Conservation (phyloP, 2,113 vertebrate species). For the Eretmochelys imbricata region DNA sequence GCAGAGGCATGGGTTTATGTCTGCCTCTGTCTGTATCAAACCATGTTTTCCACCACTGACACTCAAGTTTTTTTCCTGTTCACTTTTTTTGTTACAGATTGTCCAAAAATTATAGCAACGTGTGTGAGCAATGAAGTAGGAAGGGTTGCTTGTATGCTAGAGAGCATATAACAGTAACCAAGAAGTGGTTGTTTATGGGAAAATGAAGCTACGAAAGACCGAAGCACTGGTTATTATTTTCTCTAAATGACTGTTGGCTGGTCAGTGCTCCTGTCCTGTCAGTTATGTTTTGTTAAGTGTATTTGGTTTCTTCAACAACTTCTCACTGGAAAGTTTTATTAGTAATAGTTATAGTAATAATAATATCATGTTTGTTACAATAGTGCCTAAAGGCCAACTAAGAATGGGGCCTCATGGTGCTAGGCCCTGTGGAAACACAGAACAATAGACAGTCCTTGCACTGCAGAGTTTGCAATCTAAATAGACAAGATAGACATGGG, state of each 20-base stretch:
- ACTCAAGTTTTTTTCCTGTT: not conserved
- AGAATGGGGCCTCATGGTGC: too few relatives aligned
- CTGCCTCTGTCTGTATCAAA: not conserved
- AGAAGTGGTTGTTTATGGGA: not conserved
- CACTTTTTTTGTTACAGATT: not conserved
- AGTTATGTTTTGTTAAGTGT: not conserved
- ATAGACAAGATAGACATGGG: too few relatives aligned
- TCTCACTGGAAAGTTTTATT: too few relatives aligned
- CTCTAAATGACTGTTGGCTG: not conserved
- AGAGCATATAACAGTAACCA: slow-evolving; percentile 35
- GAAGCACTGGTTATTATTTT: not conserved
- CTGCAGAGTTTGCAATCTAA: too few relatives aligned
- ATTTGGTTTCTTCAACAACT: too few relatives aligned
- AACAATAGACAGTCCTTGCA: too few relatives aligned
- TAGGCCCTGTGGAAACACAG: too few relatives aligned
- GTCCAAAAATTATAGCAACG: not conserved
- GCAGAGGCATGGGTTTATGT: not conserved
- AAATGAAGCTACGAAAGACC: not conserved
- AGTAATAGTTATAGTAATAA: too few relatives aligned
- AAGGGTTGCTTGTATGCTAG: too few relatives aligned
- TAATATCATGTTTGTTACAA: too few relatives aligned
- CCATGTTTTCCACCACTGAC: not conserved
- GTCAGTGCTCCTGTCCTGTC: not conserved
- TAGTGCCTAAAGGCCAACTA: too few relatives aligned
- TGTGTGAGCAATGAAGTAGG: not conserved